phyloP scores from a whole-genome alignment of 2,113 vertebrate genomes.

The Mesocricetus auratus region DNA sequence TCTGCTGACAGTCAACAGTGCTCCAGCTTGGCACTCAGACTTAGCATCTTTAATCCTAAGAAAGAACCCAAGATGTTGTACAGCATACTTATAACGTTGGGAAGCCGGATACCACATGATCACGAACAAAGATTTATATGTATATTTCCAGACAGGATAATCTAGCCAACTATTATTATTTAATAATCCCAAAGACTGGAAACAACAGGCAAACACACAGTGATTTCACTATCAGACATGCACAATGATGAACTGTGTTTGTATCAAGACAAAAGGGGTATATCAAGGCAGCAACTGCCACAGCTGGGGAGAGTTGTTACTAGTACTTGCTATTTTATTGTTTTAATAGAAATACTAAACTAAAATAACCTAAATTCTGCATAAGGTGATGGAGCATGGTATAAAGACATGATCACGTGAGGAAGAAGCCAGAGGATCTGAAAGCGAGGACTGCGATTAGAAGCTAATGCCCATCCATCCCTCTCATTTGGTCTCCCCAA shows the following conservation, averaged over 20 bases:
- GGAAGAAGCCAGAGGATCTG: background rate
- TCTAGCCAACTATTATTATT: background rate
- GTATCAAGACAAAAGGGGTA: background rate
- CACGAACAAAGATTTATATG: background rate
- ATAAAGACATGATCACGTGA: background rate
- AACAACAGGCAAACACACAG: background rate
- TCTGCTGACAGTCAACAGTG: background rate
- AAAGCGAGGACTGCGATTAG: background rate
- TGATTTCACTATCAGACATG: background rate
- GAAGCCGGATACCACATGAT: background rate
- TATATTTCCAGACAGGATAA: background rate
- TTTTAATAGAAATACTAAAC: conserved; percentile 2
- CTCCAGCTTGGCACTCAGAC: background rate
- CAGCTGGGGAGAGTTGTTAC: background rate
- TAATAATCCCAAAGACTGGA: conserved; percentile 4
- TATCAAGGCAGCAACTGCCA: background rate
- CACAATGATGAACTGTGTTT: background rate
- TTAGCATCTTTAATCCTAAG: conserved; percentile 9
- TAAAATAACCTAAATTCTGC: background rate
- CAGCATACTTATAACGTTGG: background rate
- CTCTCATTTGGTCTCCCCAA: background rate
- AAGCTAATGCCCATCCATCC: background rate
- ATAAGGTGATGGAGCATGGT: background rate
- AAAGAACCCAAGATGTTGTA: background rate
- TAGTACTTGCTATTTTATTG: conserved; percentile 11